A percentile compares a stretch with the other conserved stretches of the same genome.
phyloP scores from a whole-genome alignment of 2,797 vertebrate species.

The Holocentrus rufus region DNA sequence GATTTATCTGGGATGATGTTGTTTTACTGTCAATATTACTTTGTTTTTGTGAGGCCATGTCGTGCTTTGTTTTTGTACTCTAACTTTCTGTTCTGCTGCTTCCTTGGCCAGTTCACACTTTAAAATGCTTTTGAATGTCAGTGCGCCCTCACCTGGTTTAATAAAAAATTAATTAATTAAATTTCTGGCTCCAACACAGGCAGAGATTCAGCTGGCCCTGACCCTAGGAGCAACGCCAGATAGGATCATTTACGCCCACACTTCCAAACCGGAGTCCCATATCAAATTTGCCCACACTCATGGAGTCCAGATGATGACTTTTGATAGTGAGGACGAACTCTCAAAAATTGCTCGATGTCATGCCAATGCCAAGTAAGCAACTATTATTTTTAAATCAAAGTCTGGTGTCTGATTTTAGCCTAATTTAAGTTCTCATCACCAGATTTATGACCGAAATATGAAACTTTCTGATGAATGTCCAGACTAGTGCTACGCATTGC shows the following conservation, averaged over 20 bases:
- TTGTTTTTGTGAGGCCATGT: no score
- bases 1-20: no score
- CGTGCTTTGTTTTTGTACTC: no score
- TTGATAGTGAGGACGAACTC: constrained; percentile 69
- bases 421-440: no score
- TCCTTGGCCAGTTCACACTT: no score
- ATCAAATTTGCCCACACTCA: constrained; percentile 57
- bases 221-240: constrained; percentile 55
- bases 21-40: no score
- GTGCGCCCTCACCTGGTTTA: no score
- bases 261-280: constrained; percentile 61
- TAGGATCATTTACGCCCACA: constrained; percentile 63
- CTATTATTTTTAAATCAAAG: background rate
- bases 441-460: background rate
- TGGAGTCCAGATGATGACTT: constrained; percentile 63
- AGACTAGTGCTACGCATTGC: constrained; percentile 59
- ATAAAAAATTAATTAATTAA: no score
- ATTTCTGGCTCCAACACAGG: constrained; percentile 33
- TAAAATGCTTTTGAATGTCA: no score
- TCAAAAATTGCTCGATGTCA: constrained; percentile 55
- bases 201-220: constrained; percentile 63
- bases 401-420: no score
- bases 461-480: background rate
- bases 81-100: no score
- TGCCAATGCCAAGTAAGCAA: constrained; percentile 58